Evolutionary conservation across 2,888 invertebrate genomes (phyloP).

Genomic region (Sarcophaga subvicina): DNA sequence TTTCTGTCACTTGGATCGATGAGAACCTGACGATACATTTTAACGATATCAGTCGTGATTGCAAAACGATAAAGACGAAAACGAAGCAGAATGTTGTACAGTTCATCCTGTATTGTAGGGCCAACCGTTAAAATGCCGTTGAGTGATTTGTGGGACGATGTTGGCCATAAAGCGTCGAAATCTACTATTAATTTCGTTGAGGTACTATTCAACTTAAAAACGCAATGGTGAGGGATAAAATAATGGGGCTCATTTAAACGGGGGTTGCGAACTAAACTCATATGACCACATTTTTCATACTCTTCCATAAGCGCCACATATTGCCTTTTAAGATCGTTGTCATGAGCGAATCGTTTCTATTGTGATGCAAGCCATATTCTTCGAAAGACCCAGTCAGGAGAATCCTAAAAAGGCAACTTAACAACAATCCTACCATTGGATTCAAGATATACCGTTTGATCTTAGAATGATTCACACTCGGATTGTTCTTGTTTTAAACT

Average conservation of each 20-base stretch:
- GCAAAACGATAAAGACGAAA: constrained; percentile 60
- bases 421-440: constrained; percentile 4
- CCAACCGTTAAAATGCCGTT: constrained; percentile 44
- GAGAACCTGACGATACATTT: constrained; percentile 19
- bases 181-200: constrained; percentile 19
- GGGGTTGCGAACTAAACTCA: constrained; percentile 35
- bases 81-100: neutral
- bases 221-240: too few species aligned
- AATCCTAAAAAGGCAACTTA: constrained; percentile 1
- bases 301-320: constrained; percentile 48
- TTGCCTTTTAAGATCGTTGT: constrained; percentile 26
- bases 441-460: neutral
- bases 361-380: neutral
- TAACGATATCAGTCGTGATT: constrained; percentile 62
- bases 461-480: too few species aligned
- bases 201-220: neutral
- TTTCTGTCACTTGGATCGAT: too few species aligned
- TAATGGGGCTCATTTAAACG: neutral
- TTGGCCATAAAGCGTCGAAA: too few species aligned
- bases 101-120: constrained; percentile 62
- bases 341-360: constrained; percentile 28
- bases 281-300: constrained; percentile 80
- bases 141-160: too few species aligned
- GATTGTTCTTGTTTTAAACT: neutral
- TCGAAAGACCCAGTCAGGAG: neutral